Conservation (phyloP, 2,888 invertebrate genomes). For the Mycalesis mineus region DNA sequence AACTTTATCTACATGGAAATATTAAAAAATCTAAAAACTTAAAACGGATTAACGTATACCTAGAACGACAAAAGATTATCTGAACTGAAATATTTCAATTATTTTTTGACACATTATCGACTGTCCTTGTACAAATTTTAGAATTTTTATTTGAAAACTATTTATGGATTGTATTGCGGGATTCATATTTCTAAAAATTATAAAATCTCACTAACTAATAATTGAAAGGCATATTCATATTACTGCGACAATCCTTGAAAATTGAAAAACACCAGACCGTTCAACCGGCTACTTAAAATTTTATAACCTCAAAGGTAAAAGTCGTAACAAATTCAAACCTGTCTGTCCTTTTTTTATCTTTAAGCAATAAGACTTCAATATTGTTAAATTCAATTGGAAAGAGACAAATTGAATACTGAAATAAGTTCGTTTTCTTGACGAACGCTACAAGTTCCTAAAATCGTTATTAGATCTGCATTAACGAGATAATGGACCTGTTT, state of each 20-base stretch:
- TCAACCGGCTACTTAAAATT: neutral
- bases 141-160: too few relatives aligned
- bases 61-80: too few relatives aligned
- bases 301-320: neutral
- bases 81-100: too few relatives aligned
- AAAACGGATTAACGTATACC: too few relatives aligned
- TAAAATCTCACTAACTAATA: neutral
- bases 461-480: neutral
- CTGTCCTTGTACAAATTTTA: too few relatives aligned
- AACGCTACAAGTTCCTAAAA: neutral
- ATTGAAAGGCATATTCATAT: neutral
- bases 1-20: too few relatives aligned
- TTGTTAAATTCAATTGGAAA: slow-evolving; percentile 1
- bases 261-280: neutral
- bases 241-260: neutral
- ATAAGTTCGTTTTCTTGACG: neutral
- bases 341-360: neutral
- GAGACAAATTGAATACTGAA: slow-evolving; percentile 2
- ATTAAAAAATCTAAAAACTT: too few relatives aligned
- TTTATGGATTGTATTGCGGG: too few relatives aligned
- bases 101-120: too few relatives aligned
- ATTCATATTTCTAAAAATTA: neutral
- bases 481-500: neutral
- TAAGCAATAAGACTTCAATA: neutral
- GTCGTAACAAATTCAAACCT: neutral